Base-by-base conservation (phyloP, 1,140 invertebrate genomes). In the Alviniconcha marisindica region DNA sequence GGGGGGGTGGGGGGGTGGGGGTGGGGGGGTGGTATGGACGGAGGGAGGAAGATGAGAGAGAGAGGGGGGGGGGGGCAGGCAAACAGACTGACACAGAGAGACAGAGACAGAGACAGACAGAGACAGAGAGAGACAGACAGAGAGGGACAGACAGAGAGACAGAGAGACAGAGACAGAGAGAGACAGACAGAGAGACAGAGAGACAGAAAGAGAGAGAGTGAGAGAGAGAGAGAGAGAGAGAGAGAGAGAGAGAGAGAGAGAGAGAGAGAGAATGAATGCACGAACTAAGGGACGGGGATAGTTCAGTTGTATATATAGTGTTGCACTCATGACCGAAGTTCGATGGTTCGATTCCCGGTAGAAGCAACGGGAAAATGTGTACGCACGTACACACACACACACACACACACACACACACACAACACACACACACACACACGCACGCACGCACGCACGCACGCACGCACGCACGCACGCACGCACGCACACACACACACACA, bases 331-430 rank as follows among this genome's bases (percentile, higher is more conserved):
- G n/a, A n/a, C n/a, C n/a, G n/a, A n/a, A n/a, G n/a, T n/a, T n/a
- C n/a, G n/a, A n/a, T n/a, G n/a, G n/a, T n/a, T n/a, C n/a, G n/a
- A n/a, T n/a, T n/a, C n/a, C n/a, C n/a, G n/a, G n/a, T n/a, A n/a
- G n/a, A n/a, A n/a, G n/a, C n/a, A n/a, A n/a, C n/a, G n/a, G n/a
- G n/a, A n/a, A n/a, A n/a, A 18, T 31, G 28, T 28, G 28, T 28
- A 18, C 63, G 28, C 63, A 12, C 31, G 28, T 33, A 33, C 63
- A 66, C 63, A 66, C 63, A 66, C 28, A 66, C 63, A 66, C 63
- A 66, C 63, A 66, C 63, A 66, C 63, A 66, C 63, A 66, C 31
- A 66, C 31, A 66, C 31, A 66, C 44, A 18, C n/a, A n/a, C n/a
- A 48, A 48, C 44, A 18, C 15, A 60, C 15, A n/a, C 63, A 66